A percentile compares a stretch with the other conserved stretches of the same genome.
These are phyloP conservation scores for Acrobasis suavella DNA, from an alignment of 2,888 invertebrate genomes.

Conservation along the genomic window DNA sequence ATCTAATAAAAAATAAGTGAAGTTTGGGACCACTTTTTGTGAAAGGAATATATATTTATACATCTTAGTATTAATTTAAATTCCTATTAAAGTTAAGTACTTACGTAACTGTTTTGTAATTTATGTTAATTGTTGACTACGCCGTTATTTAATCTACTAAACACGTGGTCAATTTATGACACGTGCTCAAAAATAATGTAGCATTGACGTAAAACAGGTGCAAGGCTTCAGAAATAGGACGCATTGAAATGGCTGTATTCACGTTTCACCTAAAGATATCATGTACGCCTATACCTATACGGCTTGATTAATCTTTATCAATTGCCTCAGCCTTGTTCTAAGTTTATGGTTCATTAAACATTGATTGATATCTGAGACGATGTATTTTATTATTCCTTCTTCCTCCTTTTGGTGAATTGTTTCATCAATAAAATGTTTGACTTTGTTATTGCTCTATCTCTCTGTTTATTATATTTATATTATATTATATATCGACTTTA, in stretches of 20 bases:
- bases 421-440: too few species aligned
- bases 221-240: neutral
- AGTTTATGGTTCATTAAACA: slow-evolving; percentile 14
- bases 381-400: neutral
- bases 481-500: too few species aligned
- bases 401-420: neutral
- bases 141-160: neutral
- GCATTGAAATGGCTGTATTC: neutral
- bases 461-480: too few species aligned
- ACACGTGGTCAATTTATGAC: neutral
- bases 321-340: slow-evolving; percentile 1
- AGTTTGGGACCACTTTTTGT: neutral
- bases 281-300: neutral
- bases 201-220: slow-evolving; percentile 5
- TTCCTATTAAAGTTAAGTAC: neutral
- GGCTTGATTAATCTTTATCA: neutral
- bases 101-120: neutral
- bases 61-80: too few species aligned
- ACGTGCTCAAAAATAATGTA: neutral
- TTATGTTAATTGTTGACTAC: neutral
- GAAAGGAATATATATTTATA: neutral
- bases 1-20: too few species aligned
- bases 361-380: neutral
- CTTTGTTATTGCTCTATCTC: too few species aligned
- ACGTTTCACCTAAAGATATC: neutral